Evolutionary conservation across 2,113 vertebrate species (phyloP), one percentile per base, ranked within the genome.

Genomic region (Ammodytes dubius): DNA sequence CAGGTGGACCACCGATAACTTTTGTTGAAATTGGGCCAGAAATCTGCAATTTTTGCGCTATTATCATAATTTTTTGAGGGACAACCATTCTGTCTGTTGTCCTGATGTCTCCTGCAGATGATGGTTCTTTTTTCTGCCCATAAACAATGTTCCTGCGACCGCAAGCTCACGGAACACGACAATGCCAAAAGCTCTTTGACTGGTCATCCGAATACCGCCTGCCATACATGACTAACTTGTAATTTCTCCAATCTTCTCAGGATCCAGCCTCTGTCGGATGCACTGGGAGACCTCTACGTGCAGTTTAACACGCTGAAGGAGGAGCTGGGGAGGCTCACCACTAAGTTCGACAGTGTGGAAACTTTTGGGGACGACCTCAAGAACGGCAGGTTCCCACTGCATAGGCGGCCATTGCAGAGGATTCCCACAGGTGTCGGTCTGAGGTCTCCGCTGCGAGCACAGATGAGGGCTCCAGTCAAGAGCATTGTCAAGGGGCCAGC

Each of bases 291-390:
- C n/a, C 95, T 97, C 27, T 96, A 97, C 84, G 91, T 67, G 73
- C 95, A 97, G 76, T 97, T 97, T 61, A 95, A 95, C 68, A 39
- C 69, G 6, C 91, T 97, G 7, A 97, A 97, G 74, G 95, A 95
- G 6, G 95, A 94, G 82, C 94, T 97, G 82, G 95, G 83, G 1
- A 88, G 73, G 39, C 95, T 97, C 49, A 93, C 89, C 10, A 81
- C 81, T 3, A 96, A 95, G 57, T 95, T 97, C 43, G 95, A 96
- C 27, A 84, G 86, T 3, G 80, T 96, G 46, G 97, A 97, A 69
- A 89, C 79, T 9, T 94, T 96, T 54, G 93, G 96, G 74, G 96
- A 97, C 0, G 92, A 95, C 12, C 85, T 96, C 17, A 95, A 91
- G 77, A 87, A 93, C 0, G 88, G 91, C 40, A 94, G 66, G 17